Percentiles rank a stretch among this genome's conserved stretches.
Evolutionary conservation across 2,888 invertebrate species (phyloP).

Genomic region (Nomada hirtipes): DNA sequence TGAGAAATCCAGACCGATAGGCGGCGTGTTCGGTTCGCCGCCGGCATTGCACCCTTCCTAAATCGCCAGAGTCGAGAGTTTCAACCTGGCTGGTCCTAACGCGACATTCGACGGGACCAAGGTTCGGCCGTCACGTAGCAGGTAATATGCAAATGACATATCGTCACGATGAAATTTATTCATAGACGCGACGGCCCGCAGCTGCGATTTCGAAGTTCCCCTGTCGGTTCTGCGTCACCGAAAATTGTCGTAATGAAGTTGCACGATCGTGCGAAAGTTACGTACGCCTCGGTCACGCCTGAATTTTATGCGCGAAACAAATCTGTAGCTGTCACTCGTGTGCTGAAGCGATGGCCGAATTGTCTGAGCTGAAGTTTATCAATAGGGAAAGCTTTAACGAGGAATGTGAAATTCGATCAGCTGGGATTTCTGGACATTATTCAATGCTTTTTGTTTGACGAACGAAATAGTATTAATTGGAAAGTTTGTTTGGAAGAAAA

Average conservation of each 20-base stretch:
- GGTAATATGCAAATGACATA: conserved; percentile 77
- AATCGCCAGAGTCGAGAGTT: conserved; percentile 19
- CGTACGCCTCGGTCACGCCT: conserved; percentile 11
- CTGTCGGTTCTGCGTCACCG: conserved; percentile 24
- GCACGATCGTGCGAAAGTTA: conserved; percentile 62
- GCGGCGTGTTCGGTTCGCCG: neutral
- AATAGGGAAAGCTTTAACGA: neutral
- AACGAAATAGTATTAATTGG: no score
- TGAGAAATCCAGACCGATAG: conserved; percentile 2
- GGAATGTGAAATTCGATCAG: no score
- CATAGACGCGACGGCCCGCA: conserved; percentile 74
- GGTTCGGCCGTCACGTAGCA: conserved; percentile 47
- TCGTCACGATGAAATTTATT: conserved; percentile 77
- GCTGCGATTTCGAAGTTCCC: conserved; percentile 59
- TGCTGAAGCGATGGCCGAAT: neutral
- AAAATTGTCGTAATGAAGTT: conserved; percentile 72
- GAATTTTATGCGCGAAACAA: conserved; percentile 9
- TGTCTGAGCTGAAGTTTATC: neutral
- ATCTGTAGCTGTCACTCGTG: neutral
- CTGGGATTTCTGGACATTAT: no score
- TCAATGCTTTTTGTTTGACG: no score
- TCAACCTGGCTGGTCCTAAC: conserved; percentile 15
- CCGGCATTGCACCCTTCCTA: conserved; percentile 6
- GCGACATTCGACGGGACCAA: conserved; percentile 35
- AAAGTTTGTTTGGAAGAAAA: no score